Evolutionary conservation across 2,113 vertebrate species (phyloP).

Genomic region (Larimichthys polyactis): DNA sequence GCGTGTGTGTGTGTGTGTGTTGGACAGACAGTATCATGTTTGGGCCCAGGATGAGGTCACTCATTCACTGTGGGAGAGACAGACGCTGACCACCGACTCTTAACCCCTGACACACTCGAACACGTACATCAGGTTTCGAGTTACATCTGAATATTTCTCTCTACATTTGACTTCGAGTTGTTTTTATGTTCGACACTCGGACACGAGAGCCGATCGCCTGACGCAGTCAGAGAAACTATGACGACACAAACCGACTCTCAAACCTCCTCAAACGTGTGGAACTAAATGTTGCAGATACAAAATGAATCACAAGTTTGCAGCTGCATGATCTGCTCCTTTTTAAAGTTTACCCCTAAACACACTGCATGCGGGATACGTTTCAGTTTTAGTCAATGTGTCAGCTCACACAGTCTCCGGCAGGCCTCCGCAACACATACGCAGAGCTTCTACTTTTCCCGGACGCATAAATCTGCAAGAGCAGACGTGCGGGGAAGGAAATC

Average conservation of each 20-base stretch:
- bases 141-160: no score
- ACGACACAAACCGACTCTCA: neutral
- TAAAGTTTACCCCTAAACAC: no score
- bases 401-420: no score
- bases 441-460: no score
- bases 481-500: no score
- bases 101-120: neutral
- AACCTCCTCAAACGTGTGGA: neutral
- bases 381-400: no score
- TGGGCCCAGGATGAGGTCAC: slow-evolving; percentile 63
- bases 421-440: no score
- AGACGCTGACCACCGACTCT: slow-evolving; percentile 4
- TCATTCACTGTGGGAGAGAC: slow-evolving; percentile 13
- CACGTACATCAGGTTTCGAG: neutral
- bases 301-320: neutral
- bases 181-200: neutral
- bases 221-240: neutral
- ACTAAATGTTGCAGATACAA: neutral
- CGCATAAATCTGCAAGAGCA: no score
- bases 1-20: slow-evolving; percentile 16
- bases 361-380: no score
- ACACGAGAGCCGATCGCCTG: no score
- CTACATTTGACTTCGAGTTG: no score
- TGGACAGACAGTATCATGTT: slow-evolving; percentile 60
- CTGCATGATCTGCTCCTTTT: neutral